Conservation (phyloP, 2,113 vertebrate species). For the Orientallactaga bullata region DNA sequence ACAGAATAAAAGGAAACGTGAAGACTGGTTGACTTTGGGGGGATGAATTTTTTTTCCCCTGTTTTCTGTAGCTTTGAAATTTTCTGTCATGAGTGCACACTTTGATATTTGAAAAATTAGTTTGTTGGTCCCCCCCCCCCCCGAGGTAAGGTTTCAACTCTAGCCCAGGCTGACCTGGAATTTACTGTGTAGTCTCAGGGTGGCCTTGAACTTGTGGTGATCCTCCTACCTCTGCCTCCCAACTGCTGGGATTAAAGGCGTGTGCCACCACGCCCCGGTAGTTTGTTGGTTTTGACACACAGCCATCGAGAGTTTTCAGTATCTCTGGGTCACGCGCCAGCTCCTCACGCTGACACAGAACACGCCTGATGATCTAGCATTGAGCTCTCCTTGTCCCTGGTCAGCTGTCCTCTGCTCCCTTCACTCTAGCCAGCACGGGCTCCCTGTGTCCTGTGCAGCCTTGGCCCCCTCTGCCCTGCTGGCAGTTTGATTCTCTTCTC, state of each 20-base stretch:
- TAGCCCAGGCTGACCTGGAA: too few relatives aligned
- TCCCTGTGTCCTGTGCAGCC: neutral
- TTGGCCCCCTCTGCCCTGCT: too few relatives aligned
- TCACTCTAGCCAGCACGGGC: fast-evolving
- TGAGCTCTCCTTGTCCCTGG: neutral
- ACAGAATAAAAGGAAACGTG: neutral
- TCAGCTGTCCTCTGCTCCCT: neutral
- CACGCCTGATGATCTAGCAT: neutral
- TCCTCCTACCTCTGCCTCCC: too few relatives aligned
- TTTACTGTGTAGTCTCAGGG: too few relatives aligned
- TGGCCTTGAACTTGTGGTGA: too few relatives aligned
- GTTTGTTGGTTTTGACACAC: neutral
- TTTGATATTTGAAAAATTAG: slow-evolving; percentile 8
- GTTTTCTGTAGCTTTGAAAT: slow-evolving; percentile 14
- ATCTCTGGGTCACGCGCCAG: neutral
- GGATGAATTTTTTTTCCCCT: neutral
- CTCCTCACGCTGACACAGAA: neutral
- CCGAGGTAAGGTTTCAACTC: too few relatives aligned
- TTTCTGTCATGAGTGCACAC: slow-evolving; percentile 10
- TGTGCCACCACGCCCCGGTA: too few relatives aligned
- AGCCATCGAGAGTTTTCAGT: neutral
- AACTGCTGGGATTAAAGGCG: too few relatives aligned
- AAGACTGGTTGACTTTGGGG: neutral
- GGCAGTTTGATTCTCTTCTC: neutral
- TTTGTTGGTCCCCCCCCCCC: too few relatives aligned